Conservation (phyloP, 2,797 vertebrate species). For the Myiothlypis chrysogaster region DNA sequence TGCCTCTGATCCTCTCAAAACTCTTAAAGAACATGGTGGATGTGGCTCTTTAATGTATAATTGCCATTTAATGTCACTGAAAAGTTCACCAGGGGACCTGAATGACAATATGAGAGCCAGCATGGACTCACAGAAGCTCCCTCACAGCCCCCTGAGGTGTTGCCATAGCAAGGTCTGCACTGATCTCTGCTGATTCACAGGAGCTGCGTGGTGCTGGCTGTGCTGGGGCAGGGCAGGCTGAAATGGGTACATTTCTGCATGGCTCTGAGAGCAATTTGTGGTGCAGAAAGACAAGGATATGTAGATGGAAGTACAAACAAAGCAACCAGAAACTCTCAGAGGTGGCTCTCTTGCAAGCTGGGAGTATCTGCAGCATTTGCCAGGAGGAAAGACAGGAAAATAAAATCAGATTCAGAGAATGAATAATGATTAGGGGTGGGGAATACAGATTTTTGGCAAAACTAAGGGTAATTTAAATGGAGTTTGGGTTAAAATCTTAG, state of each 20-base stretch:
- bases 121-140: neutral
- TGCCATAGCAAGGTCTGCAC: conserved; percentile 12
- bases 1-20: neutral
- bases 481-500: neutral
- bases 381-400: neutral
- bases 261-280: neutral
- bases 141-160: neutral
- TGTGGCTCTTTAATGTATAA: neutral
- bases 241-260: neutral
- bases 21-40: neutral
- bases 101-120: neutral
- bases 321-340: neutral
- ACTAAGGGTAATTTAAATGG: neutral
- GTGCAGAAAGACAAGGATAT: neutral
- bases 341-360: neutral
- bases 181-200: neutral
- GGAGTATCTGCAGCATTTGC: neutral
- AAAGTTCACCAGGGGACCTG: neutral
- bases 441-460: neutral
- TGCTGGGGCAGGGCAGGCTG: neutral
- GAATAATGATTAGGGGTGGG: too few relatives aligned
- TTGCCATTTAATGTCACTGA: neutral
- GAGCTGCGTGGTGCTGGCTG: neutral
- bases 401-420: neutral
- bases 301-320: neutral